Evolutionary conservation across 2,797 vertebrate genomes (phyloP), one percentile per base, ranked within the genome.

Genomic region (Enteromius fasciolatus): DNA sequence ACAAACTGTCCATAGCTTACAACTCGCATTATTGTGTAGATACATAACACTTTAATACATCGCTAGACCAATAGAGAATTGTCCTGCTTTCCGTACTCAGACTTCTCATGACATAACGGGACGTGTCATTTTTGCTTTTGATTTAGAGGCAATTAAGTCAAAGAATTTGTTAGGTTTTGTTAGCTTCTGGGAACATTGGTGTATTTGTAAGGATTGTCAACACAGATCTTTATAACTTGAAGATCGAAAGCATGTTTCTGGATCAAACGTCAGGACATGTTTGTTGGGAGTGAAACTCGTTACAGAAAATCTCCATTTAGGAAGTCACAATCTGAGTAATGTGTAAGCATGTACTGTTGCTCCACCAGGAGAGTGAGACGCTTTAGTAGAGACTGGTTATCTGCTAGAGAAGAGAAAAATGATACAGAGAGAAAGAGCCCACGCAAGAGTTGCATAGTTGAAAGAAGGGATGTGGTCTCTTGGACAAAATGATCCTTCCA

Each of bases 371-470:
- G 93, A 93, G 31, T n/a, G 72, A 54, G 61, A 95, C 94, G 93
- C 92, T 94, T 93, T 91, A 91, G 93, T 93, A 91, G 94, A 91
- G 93, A 93, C 93, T 92, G 92, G 69, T 91, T 93, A 95, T 95
- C 95, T 95, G 94, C 92, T 92, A 25, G 89, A 68, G 64, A 41
- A 90, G 50, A 33, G 41, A 39, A 20, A 74, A 75, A 72, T 25
- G 33, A 81, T 9, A 77, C 68, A 80, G 48, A 75, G 41, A 76
- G 9, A 41, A 41, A 80, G 36, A 44, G 95, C 95, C 94, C 93
- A 91, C 89, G 92, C 93, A 90, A 94, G 94, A 95, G 96, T 99
- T 99, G 98, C 98, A 99, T 99, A 99, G 98, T 97, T 97, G 96
- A 96, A 96, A 95, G 92, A 75, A 72, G 84, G 50, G 87, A 86